Conservation (phyloP, 2,113 vertebrate species). For the Tapirus terrestris region DNA sequence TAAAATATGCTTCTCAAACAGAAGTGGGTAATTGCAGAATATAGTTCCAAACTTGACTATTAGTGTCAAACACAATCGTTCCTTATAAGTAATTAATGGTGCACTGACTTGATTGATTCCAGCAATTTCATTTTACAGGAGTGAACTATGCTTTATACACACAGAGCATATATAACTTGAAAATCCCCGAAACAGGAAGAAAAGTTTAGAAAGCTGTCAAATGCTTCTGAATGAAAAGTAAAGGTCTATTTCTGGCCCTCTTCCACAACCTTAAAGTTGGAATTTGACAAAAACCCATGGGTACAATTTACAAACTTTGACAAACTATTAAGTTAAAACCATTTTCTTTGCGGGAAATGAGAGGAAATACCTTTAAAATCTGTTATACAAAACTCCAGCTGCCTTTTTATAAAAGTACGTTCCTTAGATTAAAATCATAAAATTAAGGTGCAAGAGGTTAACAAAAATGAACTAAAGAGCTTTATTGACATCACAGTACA, state of each 20-base stretch:
- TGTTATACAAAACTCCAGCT: conserved; percentile 86
- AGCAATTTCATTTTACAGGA: conserved; percentile 80
- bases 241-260: conserved; percentile 76
- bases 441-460: conserved; percentile 90
- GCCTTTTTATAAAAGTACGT: conserved; percentile 82
- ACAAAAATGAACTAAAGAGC: conserved; percentile 91
- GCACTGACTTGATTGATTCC: conserved; percentile 74
- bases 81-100: conserved; percentile 75
- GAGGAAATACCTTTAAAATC: conserved; percentile 84
- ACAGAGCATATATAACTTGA: conserved; percentile 80
- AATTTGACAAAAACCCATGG: conserved; percentile 77
- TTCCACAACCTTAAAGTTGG: conserved; percentile 65
- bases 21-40: conserved; percentile 77
- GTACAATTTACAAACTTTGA: conserved; percentile 80
- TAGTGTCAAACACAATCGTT: conserved; percentile 75
- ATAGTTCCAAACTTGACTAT: conserved; percentile 81
- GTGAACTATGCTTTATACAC: conserved; percentile 83
- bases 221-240: conserved; percentile 79
- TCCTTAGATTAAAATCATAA: conserved; percentile 85
- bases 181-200: conserved; percentile 67
- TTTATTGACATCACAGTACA: conserved; percentile 97
- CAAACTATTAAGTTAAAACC: conserved; percentile 81
- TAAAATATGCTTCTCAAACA: conserved; percentile 76
- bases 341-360: conserved; percentile 76
- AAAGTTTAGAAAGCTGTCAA: conserved; percentile 76